phyloP scores from a whole-genome alignment of 2,113 vertebrate species.

The Onychostoma macrolepis region DNA sequence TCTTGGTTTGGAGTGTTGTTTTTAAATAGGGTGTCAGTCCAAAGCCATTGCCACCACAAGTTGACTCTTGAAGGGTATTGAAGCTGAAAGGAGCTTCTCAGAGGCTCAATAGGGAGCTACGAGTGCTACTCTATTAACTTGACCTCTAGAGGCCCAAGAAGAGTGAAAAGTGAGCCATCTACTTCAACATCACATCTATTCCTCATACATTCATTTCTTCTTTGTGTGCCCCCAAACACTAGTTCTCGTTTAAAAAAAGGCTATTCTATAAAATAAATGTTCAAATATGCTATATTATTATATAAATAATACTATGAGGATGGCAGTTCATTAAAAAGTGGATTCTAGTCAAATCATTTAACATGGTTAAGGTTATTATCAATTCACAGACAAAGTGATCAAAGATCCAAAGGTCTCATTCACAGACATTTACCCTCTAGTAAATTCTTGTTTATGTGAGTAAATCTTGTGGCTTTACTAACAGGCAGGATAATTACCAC shows the following conservation, averaged over 20 bases:
- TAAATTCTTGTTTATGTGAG: not conserved
- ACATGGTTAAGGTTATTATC: not conserved
- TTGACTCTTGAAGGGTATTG: slow-evolving; percentile 37
- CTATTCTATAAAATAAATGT: not conserved
- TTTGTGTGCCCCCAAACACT: not conserved
- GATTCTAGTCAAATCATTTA: not conserved
- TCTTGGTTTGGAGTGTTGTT: not conserved
- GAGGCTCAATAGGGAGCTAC: slow-evolving; percentile 31
- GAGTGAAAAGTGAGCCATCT: slow-evolving; percentile 31
- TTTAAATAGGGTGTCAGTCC: slow-evolving; percentile 31
- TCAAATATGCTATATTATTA: not conserved
- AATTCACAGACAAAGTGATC: not conserved
- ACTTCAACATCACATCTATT: slow-evolving; percentile 18
- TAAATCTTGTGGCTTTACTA: not conserved
- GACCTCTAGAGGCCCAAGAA: slow-evolving; percentile 39
- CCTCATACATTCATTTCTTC: not conserved
- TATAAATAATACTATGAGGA: not conserved
- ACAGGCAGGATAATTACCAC: not conserved
- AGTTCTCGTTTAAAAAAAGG: not conserved
- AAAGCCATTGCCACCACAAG: slow-evolving; percentile 37
- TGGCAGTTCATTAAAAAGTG: not conserved
- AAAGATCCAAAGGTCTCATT: not conserved
- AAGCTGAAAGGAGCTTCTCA: slow-evolving; percentile 47
- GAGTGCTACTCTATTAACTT: slow-evolving; percentile 48
- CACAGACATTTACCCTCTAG: not conserved